phyloP scores from a whole-genome alignment of 2,113 vertebrate genomes.

The Microcebus tavaratra region DNA sequence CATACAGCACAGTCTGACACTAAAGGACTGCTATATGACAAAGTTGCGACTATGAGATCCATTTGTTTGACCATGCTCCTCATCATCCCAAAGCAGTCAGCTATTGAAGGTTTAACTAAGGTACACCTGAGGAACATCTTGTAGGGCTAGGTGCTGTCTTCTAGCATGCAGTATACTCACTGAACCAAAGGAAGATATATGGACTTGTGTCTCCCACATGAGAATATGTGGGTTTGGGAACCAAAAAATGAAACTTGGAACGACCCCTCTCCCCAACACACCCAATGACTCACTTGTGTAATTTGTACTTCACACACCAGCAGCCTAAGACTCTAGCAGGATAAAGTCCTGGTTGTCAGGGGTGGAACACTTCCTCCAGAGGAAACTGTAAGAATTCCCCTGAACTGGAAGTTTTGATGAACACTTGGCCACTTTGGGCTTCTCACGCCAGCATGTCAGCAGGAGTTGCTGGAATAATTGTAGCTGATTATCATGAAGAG shows the following conservation, averaged over 20 bases:
- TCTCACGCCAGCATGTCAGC: neutral
- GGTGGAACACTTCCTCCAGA: neutral
- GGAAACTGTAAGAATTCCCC: neutral
- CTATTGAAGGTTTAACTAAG: neutral
- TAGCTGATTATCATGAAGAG: conserved; percentile 28
- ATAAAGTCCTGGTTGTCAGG: neutral
- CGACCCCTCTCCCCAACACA: neutral
- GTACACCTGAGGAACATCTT: neutral
- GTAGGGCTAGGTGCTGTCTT: too few relatives aligned
- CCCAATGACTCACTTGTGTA: neutral
- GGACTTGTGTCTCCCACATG: neutral
- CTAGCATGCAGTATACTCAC: neutral
- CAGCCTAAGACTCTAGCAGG: neutral
- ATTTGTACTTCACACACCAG: neutral
- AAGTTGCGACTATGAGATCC: neutral
- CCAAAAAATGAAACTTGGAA: neutral
- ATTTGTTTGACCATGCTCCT: neutral
- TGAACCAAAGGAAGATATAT: neutral
- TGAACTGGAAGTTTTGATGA: neutral
- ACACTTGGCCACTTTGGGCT: neutral
- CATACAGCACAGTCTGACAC: neutral
- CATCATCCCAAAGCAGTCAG: neutral
- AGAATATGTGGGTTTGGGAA: neutral
- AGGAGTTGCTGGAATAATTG: neutral
- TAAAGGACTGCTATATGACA: neutral